Conservation (phyloP, 1,140 invertebrate species). For the Ostrea edulis region DNA sequence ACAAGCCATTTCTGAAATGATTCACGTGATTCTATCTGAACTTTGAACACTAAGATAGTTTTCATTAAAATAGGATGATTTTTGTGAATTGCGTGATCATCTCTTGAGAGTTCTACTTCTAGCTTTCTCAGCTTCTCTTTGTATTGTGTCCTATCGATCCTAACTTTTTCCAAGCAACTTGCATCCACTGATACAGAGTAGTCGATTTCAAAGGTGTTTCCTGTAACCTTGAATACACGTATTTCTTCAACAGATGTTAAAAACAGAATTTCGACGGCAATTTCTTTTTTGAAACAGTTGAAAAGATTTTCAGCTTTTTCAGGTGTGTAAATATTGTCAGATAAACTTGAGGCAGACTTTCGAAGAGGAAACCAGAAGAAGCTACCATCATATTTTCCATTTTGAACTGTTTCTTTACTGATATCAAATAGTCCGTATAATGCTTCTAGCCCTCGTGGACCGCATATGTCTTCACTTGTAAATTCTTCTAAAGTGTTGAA, state of each 20-base stretch:
- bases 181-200: not conserved
- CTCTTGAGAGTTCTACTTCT: not conserved
- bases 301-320: constrained; percentile 61
- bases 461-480: not conserved
- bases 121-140: not conserved
- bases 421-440: constrained; percentile 12
- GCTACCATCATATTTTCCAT: constrained; percentile 52
- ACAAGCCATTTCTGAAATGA: not conserved
- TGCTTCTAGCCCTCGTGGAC: not conserved
- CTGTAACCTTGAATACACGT: not conserved
- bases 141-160: not conserved
- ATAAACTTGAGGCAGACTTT: constrained; percentile 45
- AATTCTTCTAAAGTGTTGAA: not conserved
- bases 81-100: not conserved
- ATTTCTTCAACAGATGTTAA: constrained; percentile 54
- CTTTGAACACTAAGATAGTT: not conserved
- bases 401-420: not conserved
- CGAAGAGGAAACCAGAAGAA: constrained; percentile 70
- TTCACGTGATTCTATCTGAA: not conserved
- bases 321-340: constrained; percentile 51
- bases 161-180: not conserved
- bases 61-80: not conserved
- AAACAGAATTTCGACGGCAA: constrained; percentile 58
- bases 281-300: constrained; percentile 53
- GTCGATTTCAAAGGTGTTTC: not conserved